Conservation (phyloP, 2,797 vertebrate genomes). For the Falco peregrinus region DNA sequence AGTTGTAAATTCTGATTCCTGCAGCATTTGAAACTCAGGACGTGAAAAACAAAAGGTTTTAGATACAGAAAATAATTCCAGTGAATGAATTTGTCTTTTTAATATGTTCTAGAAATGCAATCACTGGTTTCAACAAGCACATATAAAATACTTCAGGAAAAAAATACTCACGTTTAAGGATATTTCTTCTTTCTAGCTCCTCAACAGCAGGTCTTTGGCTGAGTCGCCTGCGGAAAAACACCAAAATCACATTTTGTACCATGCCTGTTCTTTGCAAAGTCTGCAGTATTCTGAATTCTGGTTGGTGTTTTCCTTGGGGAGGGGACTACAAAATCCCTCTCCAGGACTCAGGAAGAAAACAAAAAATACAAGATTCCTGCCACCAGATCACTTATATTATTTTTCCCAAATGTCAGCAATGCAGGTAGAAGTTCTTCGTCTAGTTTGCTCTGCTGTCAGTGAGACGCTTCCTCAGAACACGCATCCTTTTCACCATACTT, state of each 20-base stretch:
- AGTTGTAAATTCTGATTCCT: neutral
- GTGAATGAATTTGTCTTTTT: neutral
- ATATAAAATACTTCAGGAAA: neutral
- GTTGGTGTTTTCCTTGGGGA: slow-evolving; percentile 10
- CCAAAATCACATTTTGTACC: slow-evolving; percentile 97
- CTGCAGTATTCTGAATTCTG: slow-evolving; percentile 21
- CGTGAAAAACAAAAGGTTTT: neutral
- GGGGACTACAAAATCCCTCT: neutral
- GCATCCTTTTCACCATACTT: slow-evolving; percentile 1
- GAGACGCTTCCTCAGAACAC: neutral
- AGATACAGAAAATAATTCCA: neutral
- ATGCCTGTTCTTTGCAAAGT: slow-evolving; percentile 72
- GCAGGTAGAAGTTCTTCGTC: slow-evolving; percentile 40
- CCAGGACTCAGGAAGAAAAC: neutral
- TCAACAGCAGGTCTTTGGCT: slow-evolving; percentile 97
- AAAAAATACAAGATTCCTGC: neutral
- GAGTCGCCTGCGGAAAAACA: slow-evolving; percentile 98
- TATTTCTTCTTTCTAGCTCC: slow-evolving; percentile 97
- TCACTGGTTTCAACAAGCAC: neutral
- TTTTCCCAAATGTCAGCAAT: neutral
- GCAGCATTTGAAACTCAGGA: neutral
- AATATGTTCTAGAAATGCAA: neutral
- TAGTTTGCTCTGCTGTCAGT: slow-evolving; percentile 23
- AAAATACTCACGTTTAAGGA: slow-evolving; percentile 93
- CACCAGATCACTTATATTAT: neutral